Base-by-base conservation (phyloP, 2,888 invertebrate genomes). In the Harmothoe impar region DNA sequence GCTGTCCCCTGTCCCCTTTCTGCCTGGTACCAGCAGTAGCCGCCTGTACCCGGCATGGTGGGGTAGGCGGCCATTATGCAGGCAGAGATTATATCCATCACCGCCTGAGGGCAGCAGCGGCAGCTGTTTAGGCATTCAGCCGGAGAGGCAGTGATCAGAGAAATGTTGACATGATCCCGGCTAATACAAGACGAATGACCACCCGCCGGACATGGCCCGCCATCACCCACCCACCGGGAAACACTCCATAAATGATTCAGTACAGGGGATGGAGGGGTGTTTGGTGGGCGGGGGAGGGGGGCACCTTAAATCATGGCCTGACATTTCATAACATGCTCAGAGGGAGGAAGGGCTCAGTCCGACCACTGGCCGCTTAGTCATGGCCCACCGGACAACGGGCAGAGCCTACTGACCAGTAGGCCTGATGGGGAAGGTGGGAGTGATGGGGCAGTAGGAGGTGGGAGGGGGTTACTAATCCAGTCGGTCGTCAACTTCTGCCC, bases 81-180 rank as follows among this genome's bases (percentile, higher is more conserved):
- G 84, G 10, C 84, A 43, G 84, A 84, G 84, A 84, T 84, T 84
- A 84, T 84, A 51, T 84, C 84, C 84, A 84, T 84, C 84, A 84
- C 29, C 3, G 29, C 25, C 72, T 15, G 5, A 15, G 17, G 84
- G 43, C 35, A 35, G 51, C 35, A 23, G 23, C 35, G 10, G 15
- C 84, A 23, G 43, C 84, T 86, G 54, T 54, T 86, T 86, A 86
- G 54, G 86, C 56, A 54, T 86, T 86, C 54, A 54, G 29, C 12
- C n/a, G 86, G 86, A 86, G 86, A 52, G 86, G 86, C 86, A 54
- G 86, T 86, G 86, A 86, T 86, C 86, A 54, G 54, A 54, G 86
- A 86, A 52, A 86, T 54, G 23, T 86, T 86, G 86, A 86, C 86
- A 86, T 86, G 86, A 86, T 86, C 86, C 86, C 17, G 20, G 54